Base-by-base conservation (phyloP, 2,888 invertebrate genomes). In the Bimastos eiseni region DNA sequence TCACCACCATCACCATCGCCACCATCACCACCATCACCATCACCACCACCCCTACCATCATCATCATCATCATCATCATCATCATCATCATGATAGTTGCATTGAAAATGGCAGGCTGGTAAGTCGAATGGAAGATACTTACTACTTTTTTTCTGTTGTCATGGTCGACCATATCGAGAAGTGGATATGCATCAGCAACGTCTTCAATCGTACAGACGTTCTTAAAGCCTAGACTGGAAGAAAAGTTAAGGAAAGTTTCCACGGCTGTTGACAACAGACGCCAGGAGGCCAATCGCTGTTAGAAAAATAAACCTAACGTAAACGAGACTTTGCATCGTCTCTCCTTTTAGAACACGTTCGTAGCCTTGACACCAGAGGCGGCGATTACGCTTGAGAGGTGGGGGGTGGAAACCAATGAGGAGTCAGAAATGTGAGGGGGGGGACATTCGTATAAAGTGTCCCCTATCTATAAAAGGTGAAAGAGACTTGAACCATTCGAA, bases 111-210 rank as follows among this genome's bases (percentile, higher is more conserved):
- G n/a, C 5, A 55, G 4, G 24, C 6, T 34, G 19, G 38, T n/a
- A n/a, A n/a, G n/a, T n/a, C 30, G n/a, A 70, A 30, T 24, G n/a
- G 41, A 93, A 21, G 19, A 44, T 55, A 93, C 93, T 93, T 89
- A 93, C 94, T 90, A 95, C 93, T 89, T 89, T 91, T 15, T 92
- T 93, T 91, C 95, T 93, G 93, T 94, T 94, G 44, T 93, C 93
- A 91, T 95, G 95, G 91, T 95, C 94, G 17, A 95, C 95, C 94
- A 95, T 94, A 91, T 95, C 95, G 49, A 95, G 92, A 34, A 94
- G 93, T 13, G 95, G 95, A 89, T 94, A 95, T 2, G 94, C 94
- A 6, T 93, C 93, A 91, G 93, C 92, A 11, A 95, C 93, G 84
- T 95, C 94, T 70, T 95, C 95, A 30, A 95, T 92, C 0, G 94